phyloP scores from a whole-genome alignment of 2,113 vertebrate genomes.

The Mandrillus leucophaeus region DNA sequence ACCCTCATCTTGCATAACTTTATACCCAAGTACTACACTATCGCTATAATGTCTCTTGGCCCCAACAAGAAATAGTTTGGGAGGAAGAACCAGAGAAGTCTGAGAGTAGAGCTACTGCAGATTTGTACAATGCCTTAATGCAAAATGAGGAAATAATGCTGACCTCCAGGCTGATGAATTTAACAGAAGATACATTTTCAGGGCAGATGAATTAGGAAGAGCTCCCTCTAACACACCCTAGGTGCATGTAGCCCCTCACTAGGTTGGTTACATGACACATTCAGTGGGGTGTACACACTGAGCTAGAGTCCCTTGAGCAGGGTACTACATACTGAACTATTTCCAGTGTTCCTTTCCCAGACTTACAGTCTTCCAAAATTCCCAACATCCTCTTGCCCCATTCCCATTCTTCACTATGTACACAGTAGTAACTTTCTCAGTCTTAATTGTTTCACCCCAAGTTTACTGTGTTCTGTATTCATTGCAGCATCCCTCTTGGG shows the following conservation, averaged over 20 bases:
- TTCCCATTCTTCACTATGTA: not conserved
- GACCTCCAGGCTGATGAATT: not conserved
- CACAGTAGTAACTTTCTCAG: not conserved
- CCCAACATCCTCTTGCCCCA: not conserved
- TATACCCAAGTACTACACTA: not conserved
- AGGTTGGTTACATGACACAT: not conserved
- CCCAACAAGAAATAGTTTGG: not conserved
- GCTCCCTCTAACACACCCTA: not conserved
- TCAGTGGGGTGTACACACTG: accelerated
- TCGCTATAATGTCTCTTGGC: too few species aligned
- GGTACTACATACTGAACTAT: too few species aligned
- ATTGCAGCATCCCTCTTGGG: not conserved
- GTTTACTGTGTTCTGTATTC: not conserved
- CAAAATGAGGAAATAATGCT: not conserved
- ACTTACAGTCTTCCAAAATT: not conserved
- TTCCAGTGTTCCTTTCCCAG: not conserved
- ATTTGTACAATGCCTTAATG: not conserved
- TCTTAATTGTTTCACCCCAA: not conserved
- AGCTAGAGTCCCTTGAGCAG: too few species aligned
- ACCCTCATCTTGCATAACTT: not conserved
- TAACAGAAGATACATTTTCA: not conserved
- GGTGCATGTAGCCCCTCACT: not conserved
- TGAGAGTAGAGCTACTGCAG: not conserved
- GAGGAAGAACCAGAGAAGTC: not conserved
- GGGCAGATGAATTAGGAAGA: not conserved